These are phyloP conservation scores for Corythaeola cristata DNA, from an alignment of 2,113 vertebrate genomes.

Conservation along the genomic window DNA sequence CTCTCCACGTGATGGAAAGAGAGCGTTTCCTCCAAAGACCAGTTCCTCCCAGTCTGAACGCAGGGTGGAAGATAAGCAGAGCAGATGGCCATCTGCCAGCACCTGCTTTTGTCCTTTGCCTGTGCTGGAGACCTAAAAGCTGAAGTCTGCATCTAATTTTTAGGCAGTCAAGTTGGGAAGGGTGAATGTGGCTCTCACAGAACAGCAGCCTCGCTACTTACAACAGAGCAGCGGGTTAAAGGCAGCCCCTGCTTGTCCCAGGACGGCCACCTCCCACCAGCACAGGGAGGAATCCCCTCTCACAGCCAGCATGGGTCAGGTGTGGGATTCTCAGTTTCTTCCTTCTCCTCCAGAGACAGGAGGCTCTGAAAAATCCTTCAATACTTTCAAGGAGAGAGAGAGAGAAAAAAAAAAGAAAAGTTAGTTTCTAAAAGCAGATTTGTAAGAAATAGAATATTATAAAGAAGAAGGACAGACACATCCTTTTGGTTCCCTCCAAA, in stretches of 20 bases:
- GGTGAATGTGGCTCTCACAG: not conserved
- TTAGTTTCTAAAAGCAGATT: not conserved
- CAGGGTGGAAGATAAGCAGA: not conserved
- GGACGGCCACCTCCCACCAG: not conserved
- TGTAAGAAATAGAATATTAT: not conserved
- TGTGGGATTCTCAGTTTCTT: not conserved
- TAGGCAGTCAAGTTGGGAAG: not conserved
- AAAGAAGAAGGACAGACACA: not conserved
- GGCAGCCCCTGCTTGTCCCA: not conserved
- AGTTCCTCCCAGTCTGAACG: not conserved
- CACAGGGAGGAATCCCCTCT: not conserved
- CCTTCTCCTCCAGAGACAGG: not conserved
- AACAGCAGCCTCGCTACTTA: not conserved
- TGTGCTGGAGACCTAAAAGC: not conserved
- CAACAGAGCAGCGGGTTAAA: not conserved
- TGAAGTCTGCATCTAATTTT: not conserved
- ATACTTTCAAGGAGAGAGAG: not conserved
- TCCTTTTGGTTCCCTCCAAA: not conserved
- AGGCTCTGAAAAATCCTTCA: not conserved
- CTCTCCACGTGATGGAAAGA: not conserved
- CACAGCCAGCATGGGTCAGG: accelerated
- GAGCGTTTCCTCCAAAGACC: not conserved
- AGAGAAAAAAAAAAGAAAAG: not conserved
- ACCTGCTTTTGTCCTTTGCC: not conserved
- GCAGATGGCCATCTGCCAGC: not conserved